These are phyloP conservation scores for Ectemnius cavifrons DNA, from an alignment of 2,888 invertebrate genomes.

Conservation along the genomic window DNA sequence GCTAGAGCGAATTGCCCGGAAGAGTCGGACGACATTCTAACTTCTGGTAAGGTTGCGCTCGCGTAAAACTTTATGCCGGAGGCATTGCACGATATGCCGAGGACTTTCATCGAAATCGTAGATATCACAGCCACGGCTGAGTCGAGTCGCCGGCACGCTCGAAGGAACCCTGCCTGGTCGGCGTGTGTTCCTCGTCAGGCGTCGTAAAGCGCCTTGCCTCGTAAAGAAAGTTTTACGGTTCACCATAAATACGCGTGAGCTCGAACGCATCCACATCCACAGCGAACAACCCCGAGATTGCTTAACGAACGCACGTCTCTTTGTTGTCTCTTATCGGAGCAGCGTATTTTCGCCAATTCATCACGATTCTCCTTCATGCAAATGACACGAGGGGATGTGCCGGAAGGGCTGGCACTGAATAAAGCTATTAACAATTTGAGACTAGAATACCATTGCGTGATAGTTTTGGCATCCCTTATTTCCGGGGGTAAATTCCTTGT, in stretches of 20 bases:
- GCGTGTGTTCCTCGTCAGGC: constrained; percentile 37
- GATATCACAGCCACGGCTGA: background rate
- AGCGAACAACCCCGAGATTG: constrained; percentile 23
- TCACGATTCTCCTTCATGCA: background rate
- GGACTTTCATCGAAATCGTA: constrained; percentile 5
- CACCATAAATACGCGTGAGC: constrained; percentile 36
- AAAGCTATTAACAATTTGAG: no score
- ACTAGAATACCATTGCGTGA: no score
- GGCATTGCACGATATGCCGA: background rate
- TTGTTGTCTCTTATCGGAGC: constrained; percentile 27
- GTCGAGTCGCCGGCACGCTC: background rate
- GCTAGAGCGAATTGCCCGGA: background rate
- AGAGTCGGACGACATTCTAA: background rate
- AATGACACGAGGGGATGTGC: background rate
- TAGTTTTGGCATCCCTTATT: no score
- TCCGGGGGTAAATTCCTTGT: no score
- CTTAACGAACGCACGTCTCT: constrained; percentile 41
- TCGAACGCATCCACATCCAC: constrained; percentile 23
- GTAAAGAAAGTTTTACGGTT: constrained; percentile 49
- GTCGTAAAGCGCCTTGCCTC: constrained; percentile 45
- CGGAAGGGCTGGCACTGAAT: no score
- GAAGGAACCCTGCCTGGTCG: constrained; percentile 27
- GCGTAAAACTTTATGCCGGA: constrained; percentile 2
- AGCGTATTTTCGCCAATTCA: constrained; percentile 18
- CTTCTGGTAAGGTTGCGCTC: background rate